Percentiles rank a stretch among this genome's conserved stretches.
These are phyloP conservation scores for Amphimallon solstitiale DNA, from an alignment of 2,888 invertebrate genomes.

Conservation along the genomic window DNA sequence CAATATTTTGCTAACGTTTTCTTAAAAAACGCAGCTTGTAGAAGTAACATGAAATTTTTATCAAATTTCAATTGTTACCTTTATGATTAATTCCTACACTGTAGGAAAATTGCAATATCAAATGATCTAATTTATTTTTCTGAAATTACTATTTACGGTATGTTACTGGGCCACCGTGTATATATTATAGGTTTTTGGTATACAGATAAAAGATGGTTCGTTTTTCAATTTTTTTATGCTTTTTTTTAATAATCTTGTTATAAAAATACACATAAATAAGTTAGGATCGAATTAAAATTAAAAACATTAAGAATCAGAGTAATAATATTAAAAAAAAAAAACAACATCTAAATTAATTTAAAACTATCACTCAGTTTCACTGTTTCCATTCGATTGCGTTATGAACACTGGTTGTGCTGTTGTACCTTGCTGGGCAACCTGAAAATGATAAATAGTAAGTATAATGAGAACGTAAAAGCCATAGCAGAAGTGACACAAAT, in stretches of 20 bases:
- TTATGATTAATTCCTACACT: too few species aligned
- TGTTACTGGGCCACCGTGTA: too few species aligned
- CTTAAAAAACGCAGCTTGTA: too few species aligned
- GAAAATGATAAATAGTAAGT: slow-evolving; percentile 30
- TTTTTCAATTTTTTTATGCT: slow-evolving; percentile 2
- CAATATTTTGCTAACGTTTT: too few species aligned
- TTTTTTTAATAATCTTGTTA: slow-evolving; percentile 16
- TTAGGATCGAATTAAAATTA: slow-evolving; percentile 21
- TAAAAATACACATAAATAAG: slow-evolving; percentile 31
- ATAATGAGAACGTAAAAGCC: too few species aligned
- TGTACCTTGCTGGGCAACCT: slow-evolving; percentile 58
- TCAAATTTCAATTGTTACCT: too few species aligned
- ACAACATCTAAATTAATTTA: slow-evolving; percentile 3
- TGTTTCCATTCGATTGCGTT: slow-evolving; percentile 57
- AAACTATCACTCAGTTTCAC: slow-evolving; percentile 55
- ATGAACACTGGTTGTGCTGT: slow-evolving; percentile 59
- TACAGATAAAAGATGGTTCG: slow-evolving; percentile 9
- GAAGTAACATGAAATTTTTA: too few species aligned
- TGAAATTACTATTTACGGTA: too few species aligned
- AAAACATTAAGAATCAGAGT: slow-evolving; percentile 12
- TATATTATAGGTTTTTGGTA: slow-evolving; percentile 8
- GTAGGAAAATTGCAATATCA: too few species aligned
- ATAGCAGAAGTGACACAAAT: too few species aligned
- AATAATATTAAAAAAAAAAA: slow-evolving; percentile 20
- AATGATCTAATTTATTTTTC: too few species aligned